phyloP scores from a whole-genome alignment of 2,888 invertebrate genomes.

The Gnatocerus cornutus region DNA sequence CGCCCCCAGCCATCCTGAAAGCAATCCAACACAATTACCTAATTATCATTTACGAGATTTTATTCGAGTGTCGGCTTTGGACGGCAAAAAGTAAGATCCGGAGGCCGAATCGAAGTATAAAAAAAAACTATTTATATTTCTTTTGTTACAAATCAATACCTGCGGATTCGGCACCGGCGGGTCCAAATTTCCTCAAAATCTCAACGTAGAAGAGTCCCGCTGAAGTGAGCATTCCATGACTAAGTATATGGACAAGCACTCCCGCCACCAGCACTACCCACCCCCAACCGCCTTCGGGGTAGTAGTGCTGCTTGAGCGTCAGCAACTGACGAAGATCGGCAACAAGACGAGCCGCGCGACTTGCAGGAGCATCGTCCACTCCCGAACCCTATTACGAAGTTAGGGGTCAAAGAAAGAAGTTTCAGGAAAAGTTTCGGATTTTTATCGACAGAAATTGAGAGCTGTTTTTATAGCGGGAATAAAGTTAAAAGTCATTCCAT shows the following conservation, averaged over 20 bases:
- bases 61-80: constrained; percentile 7
- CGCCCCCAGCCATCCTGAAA: constrained; percentile 90
- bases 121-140: too few species aligned
- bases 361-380: constrained; percentile 72
- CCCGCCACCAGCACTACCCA: constrained; percentile 86
- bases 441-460: constrained; percentile 16
- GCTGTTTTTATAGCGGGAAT: constrained; percentile 2
- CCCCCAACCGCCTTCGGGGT: constrained; percentile 92
- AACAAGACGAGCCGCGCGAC: constrained; percentile 73
- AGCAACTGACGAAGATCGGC: constrained; percentile 76
- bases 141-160: constrained; percentile 70
- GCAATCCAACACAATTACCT: constrained; percentile 1
- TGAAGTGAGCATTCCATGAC: constrained; percentile 84
- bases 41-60: not conserved
- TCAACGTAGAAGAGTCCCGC: constrained; percentile 72
- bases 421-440: constrained; percentile 6
- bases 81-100: too few species aligned
- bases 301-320: constrained; percentile 86
- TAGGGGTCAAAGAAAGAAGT: constrained; percentile 1
- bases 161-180: constrained; percentile 77
- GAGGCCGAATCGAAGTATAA: too few species aligned
- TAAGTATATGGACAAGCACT: constrained; percentile 82
- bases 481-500: constrained; percentile 12
- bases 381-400: constrained; percentile 62
- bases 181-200: constrained; percentile 72